These are phyloP conservation scores for Etheostoma nigrum DNA, from an alignment of 2,797 vertebrate genomes.

Conservation along the genomic window DNA sequence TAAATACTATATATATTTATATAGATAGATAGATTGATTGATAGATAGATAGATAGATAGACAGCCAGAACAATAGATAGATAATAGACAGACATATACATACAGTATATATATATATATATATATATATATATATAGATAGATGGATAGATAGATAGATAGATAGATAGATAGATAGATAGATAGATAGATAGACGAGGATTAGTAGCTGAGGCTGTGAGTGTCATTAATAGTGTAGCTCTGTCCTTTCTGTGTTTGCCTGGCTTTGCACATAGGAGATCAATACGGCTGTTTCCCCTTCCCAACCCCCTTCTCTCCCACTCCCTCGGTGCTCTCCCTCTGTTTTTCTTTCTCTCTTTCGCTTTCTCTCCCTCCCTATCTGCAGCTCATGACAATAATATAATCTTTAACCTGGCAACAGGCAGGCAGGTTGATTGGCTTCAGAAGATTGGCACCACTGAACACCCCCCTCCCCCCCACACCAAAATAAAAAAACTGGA, in stretches of 20 bases:
- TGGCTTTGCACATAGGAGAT: constrained; percentile 86
- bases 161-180: constrained; percentile 33
- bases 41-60: too few relatives aligned
- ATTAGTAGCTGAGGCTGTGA: constrained; percentile 70
- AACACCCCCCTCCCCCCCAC: not conserved
- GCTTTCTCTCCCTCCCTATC: constrained; percentile 29
- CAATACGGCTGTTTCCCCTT: constrained; percentile 83
- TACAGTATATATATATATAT: too few relatives aligned
- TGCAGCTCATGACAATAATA: constrained; percentile 72
- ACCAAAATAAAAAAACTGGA: constrained; percentile 35
- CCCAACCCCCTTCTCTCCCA: constrained; percentile 76
- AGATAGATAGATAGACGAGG: constrained; percentile 64
- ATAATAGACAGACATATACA: too few relatives aligned
- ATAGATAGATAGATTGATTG: too few relatives aligned
- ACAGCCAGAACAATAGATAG: too few relatives aligned
- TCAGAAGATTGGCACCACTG: constrained; percentile 27
- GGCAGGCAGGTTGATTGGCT: constrained; percentile 62
- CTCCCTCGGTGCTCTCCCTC: constrained; percentile 56
- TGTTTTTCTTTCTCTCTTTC: constrained; percentile 37
- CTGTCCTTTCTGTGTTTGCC: constrained; percentile 86
- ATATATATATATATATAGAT: constrained; percentile 40
- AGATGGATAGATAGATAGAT: constrained; percentile 48
- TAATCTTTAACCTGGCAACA: constrained; percentile 75
- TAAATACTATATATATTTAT: too few relatives aligned
- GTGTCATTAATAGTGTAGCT: constrained; percentile 83